Conservation (phyloP, 2,888 invertebrate genomes). For the Mimumesa dahlbomi region DNA sequence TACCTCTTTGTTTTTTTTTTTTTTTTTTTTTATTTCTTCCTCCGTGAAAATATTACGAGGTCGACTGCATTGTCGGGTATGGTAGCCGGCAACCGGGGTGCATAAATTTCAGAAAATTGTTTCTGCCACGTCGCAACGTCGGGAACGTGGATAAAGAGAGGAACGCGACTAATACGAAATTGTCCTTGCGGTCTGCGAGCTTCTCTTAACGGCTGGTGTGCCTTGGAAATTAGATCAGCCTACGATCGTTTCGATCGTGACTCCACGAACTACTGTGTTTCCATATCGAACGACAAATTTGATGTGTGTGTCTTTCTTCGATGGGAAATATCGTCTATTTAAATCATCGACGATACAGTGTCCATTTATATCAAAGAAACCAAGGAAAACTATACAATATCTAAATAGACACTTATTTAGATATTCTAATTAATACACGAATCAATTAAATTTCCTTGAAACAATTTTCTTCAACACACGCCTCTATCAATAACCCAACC, state of each 20-base stretch:
- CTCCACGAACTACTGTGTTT: no score
- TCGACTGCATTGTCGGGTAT: constrained; percentile 50
- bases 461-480: no score
- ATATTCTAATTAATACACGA: no score
- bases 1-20: constrained; percentile 17
- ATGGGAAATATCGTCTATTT: no score
- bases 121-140: constrained; percentile 64
- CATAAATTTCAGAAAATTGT: constrained; percentile 76
- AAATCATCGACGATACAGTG: no score
- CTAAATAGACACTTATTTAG: no score
- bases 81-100: constrained; percentile 60
- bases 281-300: not conserved
- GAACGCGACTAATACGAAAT: constrained; percentile 62
- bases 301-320: not conserved
- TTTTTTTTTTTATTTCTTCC: constrained; percentile 56
- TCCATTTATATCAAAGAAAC: no score
- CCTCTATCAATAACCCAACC: no score
- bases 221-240: constrained; percentile 64
- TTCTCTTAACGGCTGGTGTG: constrained; percentile 65
- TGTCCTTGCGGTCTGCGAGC: constrained; percentile 58
- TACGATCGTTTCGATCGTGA: constrained; percentile 33
- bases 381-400: no score
- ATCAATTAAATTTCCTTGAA: no score
- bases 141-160: constrained; percentile 47
- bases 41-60: constrained; percentile 70